Percentiles rank a stretch among this genome's conserved stretches.
Conservation (phyloP, 2,113 vertebrate genomes). For the Callaeas wilsoni region DNA sequence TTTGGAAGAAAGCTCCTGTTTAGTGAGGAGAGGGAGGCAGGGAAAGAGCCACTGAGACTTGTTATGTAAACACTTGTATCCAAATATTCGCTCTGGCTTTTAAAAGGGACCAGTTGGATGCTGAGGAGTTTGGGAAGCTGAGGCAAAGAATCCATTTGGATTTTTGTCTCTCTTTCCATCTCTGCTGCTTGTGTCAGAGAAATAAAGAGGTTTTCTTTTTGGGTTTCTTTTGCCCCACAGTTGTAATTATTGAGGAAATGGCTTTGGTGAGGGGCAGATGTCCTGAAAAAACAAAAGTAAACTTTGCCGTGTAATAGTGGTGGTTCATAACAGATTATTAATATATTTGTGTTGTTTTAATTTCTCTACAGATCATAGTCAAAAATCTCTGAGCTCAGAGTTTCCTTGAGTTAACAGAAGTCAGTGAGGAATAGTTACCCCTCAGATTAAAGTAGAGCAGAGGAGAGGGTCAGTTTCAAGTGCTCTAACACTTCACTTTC, state of each 20-base stretch:
- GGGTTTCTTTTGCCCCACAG: not conserved
- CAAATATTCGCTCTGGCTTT: not conserved
- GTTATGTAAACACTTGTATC: not conserved
- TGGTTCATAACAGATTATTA: not conserved
- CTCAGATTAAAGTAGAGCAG: not conserved
- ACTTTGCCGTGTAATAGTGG: not conserved
- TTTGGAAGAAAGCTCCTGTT: not conserved
- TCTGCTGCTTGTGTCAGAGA: not conserved
- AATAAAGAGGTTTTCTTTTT: accelerated
- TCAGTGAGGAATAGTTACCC: not conserved
- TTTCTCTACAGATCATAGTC: not conserved
- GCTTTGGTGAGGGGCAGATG: accelerated
- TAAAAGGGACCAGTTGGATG: not conserved
- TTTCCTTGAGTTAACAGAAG: not conserved
- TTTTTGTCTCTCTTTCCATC: not conserved
- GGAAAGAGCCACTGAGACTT: not conserved
- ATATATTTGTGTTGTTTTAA: not conserved
- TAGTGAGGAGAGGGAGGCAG: not conserved
- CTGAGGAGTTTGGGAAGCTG: not conserved
- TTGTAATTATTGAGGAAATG: not conserved
- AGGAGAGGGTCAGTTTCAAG: not conserved
- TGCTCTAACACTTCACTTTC: not conserved
- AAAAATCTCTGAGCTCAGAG: not conserved
- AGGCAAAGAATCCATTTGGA: not conserved
- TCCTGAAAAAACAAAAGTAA: not conserved